Base-by-base conservation (phyloP, 2,113 vertebrate species). In the Danionella cerebrum region DNA sequence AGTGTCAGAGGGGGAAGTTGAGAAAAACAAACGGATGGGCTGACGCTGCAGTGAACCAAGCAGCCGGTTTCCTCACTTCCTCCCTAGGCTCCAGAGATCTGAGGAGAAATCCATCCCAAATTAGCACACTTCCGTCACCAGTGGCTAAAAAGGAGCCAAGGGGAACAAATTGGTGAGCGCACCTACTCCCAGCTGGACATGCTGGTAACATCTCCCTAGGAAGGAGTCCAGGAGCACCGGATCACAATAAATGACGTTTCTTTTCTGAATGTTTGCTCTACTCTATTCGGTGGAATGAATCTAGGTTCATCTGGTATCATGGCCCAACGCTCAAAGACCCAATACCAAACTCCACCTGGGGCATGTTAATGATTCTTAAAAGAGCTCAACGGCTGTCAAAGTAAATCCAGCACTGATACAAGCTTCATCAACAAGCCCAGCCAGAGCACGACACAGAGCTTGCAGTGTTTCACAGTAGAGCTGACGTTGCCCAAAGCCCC, bases 61-160 rank as follows among this genome's bases (percentile, higher is more conserved):
- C 82, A 83, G 75, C 81, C 68, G 24, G 79, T 76, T 75, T 65
- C 79, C 78, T 84, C 70, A 77, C 82, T 88, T 87, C 86, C 85
- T 85, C 78, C 55, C 60, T 72, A 71, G 77, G 71, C 74, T 82
- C 81, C 69, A 59, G 70, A 66, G 67, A 83, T 68, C 63, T 13
- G 77, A 22, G 35, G 65, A 85, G 77, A 86, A 89, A 88, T 88
- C 83, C 87, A 84, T 75, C 80, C 83, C 76, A 78, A 86, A 85
- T 87, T 85, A 87, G 83, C 81, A 27, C 55, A 77, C 83, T 84
- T 88, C 83, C 86, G 79, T 78, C 86, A n/a, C 1, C 76, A 76
- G 80, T 73, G 71, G 74, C 79, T 83, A 80, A 78, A 82, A 85
- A 76, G 79, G 67, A 72, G 75, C 65, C 73, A 66, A 29, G 29